Evolutionary conservation across 2,113 vertebrate genomes (phyloP).

Genomic region (Riparia riparia): DNA sequence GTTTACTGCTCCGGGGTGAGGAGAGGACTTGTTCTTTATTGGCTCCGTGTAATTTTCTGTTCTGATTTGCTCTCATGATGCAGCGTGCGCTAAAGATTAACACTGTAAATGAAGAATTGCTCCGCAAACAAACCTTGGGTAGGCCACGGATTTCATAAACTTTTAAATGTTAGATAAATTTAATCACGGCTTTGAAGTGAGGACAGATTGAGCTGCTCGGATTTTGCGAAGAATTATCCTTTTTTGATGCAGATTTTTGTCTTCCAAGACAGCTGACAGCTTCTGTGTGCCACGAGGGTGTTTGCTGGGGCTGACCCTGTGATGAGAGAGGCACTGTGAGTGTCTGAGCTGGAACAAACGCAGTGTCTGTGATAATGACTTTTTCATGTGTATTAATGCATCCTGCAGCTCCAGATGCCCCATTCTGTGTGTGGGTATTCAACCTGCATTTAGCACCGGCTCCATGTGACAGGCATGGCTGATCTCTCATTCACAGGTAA

Average conservation of each 20-base stretch:
- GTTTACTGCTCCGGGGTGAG: not conserved
- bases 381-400: not conserved
- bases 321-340: not conserved
- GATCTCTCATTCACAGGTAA: not conserved
- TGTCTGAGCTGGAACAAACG: not conserved
- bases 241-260: not conserved
- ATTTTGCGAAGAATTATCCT: not conserved
- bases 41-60: not conserved
- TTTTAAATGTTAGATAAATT: slow-evolving; percentile 9
- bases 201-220: not conserved
- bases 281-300: not conserved
- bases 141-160: not conserved
- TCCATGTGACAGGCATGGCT: not conserved
- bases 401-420: not conserved
- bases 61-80: slow-evolving; percentile 12
- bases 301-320: not conserved
- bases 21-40: slow-evolving; percentile 13
- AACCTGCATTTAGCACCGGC: not conserved
- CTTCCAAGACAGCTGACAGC: not conserved
- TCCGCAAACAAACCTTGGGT: slow-evolving; percentile 23
- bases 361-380: not conserved
- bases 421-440: not conserved
- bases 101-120: slow-evolving; percentile 37
- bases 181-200: not conserved
- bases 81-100: slow-evolving; percentile 53